Base-by-base conservation (phyloP, 2,888 invertebrate genomes). In the Anagyrus pseudococci region DNA sequence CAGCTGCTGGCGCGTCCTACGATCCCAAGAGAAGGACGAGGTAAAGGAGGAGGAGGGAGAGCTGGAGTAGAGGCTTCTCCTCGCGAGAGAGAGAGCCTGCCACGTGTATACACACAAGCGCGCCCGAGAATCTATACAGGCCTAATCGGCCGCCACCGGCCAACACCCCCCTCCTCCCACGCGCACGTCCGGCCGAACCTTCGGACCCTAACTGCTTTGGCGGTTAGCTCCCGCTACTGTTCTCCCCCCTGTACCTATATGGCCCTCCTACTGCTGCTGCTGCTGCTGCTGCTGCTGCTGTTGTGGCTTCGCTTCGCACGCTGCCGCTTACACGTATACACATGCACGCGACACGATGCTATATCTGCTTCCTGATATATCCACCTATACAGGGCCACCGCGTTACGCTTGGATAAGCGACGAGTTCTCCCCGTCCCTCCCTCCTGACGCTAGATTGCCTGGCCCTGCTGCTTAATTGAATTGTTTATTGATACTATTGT, bases 41-140 rank as follows among this genome's bases (percentile, higher is more conserved):
- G n/a, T n/a, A n/a, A n/a, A n/a, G n/a, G n/a, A n/a, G n/a, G n/a
- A n/a, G n/a, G n/a, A n/a, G n/a, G n/a, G n/a, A n/a, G n/a, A n/a
- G n/a, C n/a, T n/a, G n/a, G n/a, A n/a, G n/a, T n/a, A n/a, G n/a
- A n/a, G n/a, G n/a, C n/a, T n/a, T n/a, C n/a, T n/a, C n/a, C n/a
- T n/a, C n/a, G n/a, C 29, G 29, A 29, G 29, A 29, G 29, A 29
- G 29, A 10, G 29, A 7, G 29, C 6, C 29, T 29, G 6, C 4
- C 66, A 71, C 69, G 68, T 58, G 64, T 64, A 62, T 67, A 66
- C 63, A 66, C 62, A 48, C 53, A 55, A 20, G 44, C 64, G 33
- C 66, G 37, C 40, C 50, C 37, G 50, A 43, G 48, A 49, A 53
- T 54, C 53, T 43, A 37, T 53, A 58, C 60, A 61, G 50, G 56